Evolutionary conservation across 2,797 vertebrate species (phyloP).

Genomic region (Gadopsis marmoratus): DNA sequence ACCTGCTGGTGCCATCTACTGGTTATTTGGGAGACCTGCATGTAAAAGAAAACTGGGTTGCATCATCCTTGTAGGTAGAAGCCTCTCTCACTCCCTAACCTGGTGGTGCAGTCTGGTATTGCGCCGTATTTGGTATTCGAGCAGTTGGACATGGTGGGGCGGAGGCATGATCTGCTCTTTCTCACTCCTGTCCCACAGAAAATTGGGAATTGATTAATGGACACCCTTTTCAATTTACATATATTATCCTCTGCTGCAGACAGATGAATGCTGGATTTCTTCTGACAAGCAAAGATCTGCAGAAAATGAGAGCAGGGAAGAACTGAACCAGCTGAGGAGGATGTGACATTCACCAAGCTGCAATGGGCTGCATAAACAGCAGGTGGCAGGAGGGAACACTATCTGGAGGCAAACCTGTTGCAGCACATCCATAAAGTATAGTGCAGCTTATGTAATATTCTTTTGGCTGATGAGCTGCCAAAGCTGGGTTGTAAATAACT

Average conservation of each 20-base stretch:
- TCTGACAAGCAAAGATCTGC: constrained; percentile 41
- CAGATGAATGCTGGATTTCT: constrained; percentile 32
- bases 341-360: constrained; percentile 26
- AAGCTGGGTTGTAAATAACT: constrained; percentile 53
- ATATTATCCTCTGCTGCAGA: constrained; percentile 26
- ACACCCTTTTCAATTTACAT: constrained; percentile 7
- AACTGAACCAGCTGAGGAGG: background rate
- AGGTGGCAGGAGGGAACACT: constrained; percentile 70
- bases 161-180: constrained; percentile 2
- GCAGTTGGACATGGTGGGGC: constrained; percentile 1
- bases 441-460: constrained; percentile 48
- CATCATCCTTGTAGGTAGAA: constrained; percentile 63
- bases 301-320: constrained; percentile 21
- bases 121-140: background rate
- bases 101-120: constrained; percentile 33
- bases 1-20: constrained; percentile 81
- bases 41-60: constrained; percentile 45
- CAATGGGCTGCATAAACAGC: constrained; percentile 53
- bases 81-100: background rate
- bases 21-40: constrained; percentile 70
- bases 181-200: background rate
- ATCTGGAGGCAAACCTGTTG: constrained; percentile 64
- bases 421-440: constrained; percentile 43
- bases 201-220: constrained; percentile 24
- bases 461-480: constrained; percentile 52